Evolutionary conservation across 2,888 invertebrate species (phyloP), one percentile per base, ranked within the genome.

Genomic region (Cephus sareptanus): DNA sequence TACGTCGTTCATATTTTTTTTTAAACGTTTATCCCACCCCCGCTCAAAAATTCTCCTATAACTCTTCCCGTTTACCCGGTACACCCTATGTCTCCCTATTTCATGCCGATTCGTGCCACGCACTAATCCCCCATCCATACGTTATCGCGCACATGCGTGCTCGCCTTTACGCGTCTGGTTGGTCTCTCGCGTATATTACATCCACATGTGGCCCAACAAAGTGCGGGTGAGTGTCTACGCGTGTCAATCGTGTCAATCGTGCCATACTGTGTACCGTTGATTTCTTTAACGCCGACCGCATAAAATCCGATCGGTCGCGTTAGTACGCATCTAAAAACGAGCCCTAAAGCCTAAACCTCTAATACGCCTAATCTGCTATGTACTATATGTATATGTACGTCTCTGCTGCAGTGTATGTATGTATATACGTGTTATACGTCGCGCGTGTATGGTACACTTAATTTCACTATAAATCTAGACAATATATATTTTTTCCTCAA

Each of bases 401-500:
- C 71, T 71, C 71, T 71, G 34, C 31, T 15, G 71, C 71, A 15
- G 34, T 71, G 31, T 71, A 34, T 71, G 34, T 71, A 31, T 34
- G 71, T 34, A 56, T 56, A 23, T 71, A 71, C 71, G 71, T 71
- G 31, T 71, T 56, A 56, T 56, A 56, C 56, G 56, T 23, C 56
- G 71, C 71, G 34, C 71, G 71, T 71, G n/a, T 68, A 75, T 77
- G 73, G 68, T 68, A 77, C 56, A 76, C 69, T 33, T 34, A 33
- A 31, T 82, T 79, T 74, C 75, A 81, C 85, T 87, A 87, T 85
- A 89, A 87, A 89, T 87, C 86, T 88, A 88, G 85, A 83, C 85
- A 85, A 87, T 88, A 87, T 87, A 88, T 87, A 85, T 86, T 84
- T 86, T 56, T 85, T 86, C 84, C 85, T 89, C 87, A 89, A 87